Base-by-base conservation (phyloP, 2,113 vertebrate genomes). In the Apistogramma diplotaenia region DNA sequence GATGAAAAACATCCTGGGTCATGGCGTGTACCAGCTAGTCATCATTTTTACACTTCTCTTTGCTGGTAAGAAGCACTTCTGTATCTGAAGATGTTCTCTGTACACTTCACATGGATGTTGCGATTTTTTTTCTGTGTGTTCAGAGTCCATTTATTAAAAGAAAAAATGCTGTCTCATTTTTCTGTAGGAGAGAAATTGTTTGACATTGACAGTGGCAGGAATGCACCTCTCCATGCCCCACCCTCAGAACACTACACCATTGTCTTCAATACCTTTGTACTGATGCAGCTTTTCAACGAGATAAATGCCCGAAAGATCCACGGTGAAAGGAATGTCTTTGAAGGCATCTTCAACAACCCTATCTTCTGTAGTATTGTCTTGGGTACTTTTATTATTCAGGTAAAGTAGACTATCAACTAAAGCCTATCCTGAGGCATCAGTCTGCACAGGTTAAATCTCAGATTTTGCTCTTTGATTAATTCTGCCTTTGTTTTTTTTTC, bases 241-340 rank as follows among this genome's bases (percentile, higher is more conserved):
- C 97, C 98, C 21, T 99, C 98, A 6, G 98, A 99, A 87, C 98
- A 99, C 93, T 99, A 99, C 90, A 99, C 98, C 74, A 97, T 99
- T 57, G 97, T 99, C 90, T 99, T 99, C 93, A 99, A 99, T 78
- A 99, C 98, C 0, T 99, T 99, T 89, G 98, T 99, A 80, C 90
- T 99, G 95, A 99, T 99, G 98, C 98, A 99, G 94, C 97, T 99
- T 54, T 99, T 99, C 92, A 99, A 99, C 59, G 98, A 99, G 93
- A 98, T 99, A 85, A 99, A 99, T 54, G 98, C 98, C 46, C 96
- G 98, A 51, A 99, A 99, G 94, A 99, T 99, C 93, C 98, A 99
- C 3, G 98, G 98, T 4, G 98, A 99, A 93, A 96, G 98, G 87
- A 99, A 99, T 18, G 98, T 99, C 76, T 99, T 99, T 84, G 97